Percentiles rank a stretch among this genome's conserved stretches.
Evolutionary conservation across 2,113 vertebrate species (phyloP).

Genomic region (Mustela lutreola): DNA sequence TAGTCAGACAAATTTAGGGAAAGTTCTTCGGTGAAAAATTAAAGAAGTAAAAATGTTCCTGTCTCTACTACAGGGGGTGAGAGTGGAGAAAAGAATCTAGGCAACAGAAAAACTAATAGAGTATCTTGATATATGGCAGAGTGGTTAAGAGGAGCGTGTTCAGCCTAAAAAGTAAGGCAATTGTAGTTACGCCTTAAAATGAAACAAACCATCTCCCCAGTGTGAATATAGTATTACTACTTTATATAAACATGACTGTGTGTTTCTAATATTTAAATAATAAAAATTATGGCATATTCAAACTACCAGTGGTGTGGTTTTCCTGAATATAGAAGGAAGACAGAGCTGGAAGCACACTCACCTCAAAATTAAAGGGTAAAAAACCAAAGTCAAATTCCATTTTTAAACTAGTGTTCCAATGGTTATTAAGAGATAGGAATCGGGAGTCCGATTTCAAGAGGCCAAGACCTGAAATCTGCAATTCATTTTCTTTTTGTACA

Average conservation of each 20-base stretch:
- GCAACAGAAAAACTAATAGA: constrained; percentile 3
- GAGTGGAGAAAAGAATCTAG: neutral
- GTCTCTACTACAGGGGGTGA: neutral
- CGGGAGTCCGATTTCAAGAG: constrained; percentile 71
- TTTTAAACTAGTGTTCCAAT: constrained; percentile 32
- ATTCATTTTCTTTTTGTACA: constrained; percentile 69
- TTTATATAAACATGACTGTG: constrained; percentile 45
- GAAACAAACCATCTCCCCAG: neutral
- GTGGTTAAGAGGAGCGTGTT: neutral
- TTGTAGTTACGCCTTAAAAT: constrained; percentile 48
- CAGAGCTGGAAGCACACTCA: constrained; percentile 43
- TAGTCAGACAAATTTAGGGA: constrained; percentile 49
- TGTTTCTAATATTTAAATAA: constrained; percentile 68
- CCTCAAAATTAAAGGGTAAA: constrained; percentile 71
- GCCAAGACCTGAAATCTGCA: constrained; percentile 64
- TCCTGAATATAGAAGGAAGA: neutral
- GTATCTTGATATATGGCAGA: neutral
- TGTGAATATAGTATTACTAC: constrained; percentile 25
- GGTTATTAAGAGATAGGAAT: constrained; percentile 72
- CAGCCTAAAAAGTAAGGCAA: constrained; percentile 4
- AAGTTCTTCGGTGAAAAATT: constrained; percentile 44
- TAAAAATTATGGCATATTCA: constrained; percentile 18
- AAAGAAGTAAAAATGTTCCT: constrained; percentile 30
- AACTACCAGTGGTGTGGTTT: constrained; percentile 54
- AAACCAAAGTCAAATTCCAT: constrained; percentile 66